Conservation (phyloP, 2,113 vertebrate species). For the Corapipo altera region DNA sequence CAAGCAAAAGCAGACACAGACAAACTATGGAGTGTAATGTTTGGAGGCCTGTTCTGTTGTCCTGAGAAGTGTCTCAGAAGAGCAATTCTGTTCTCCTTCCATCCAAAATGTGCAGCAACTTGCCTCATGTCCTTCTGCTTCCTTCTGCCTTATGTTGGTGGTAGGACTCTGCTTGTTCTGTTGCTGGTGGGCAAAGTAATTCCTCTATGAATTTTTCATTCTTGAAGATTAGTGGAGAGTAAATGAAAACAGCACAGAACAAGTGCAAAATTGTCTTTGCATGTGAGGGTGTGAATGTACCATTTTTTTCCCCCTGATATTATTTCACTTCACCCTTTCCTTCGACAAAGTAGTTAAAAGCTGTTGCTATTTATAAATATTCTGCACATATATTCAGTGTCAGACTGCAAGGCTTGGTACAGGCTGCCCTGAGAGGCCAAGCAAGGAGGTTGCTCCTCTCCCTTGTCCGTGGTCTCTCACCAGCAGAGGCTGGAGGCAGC, state of each 20-base stretch:
- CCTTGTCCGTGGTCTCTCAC: background rate
- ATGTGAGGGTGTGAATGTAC: background rate
- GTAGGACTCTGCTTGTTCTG: background rate
- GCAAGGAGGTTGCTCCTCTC: background rate
- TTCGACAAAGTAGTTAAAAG: background rate
- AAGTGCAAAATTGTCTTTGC: background rate
- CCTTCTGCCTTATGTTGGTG: background rate
- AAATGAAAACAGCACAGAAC: background rate
- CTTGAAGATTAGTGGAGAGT: background rate
- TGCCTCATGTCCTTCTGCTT: background rate
- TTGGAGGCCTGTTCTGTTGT: background rate
- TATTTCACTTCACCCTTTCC: background rate
- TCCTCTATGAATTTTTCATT: background rate
- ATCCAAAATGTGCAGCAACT: background rate
- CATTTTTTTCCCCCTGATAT: background rate
- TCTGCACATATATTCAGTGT: conserved; percentile 27
- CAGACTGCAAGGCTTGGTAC: background rate
- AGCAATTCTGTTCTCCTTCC: background rate
- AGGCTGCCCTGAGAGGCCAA: background rate
- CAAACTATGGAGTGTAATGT: fast-evolving
- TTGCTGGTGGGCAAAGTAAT: background rate
- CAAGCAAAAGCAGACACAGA: background rate
- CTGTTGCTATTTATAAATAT: background rate
- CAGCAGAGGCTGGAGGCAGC: background rate
- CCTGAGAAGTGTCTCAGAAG: background rate